A percentile compares a stretch with the other conserved stretches of the same genome.
These are phyloP conservation scores for Scytalopus superciliaris DNA, from an alignment of 2,113 vertebrate species.

Conservation along the genomic window DNA sequence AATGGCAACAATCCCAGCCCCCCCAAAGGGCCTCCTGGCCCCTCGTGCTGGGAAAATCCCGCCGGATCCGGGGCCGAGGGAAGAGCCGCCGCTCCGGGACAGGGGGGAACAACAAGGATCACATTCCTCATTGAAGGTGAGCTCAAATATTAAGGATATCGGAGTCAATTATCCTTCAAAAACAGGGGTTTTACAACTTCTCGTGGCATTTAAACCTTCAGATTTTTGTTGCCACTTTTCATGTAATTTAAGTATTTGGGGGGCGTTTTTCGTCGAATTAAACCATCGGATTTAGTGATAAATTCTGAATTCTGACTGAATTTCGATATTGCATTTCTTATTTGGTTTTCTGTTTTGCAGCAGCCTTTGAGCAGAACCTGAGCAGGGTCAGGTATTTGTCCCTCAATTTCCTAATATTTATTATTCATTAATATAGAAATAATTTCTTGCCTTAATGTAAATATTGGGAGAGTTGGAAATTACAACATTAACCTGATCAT, in stretches of 20 bases:
- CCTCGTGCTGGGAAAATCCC: not conserved
- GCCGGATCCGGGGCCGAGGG: accelerated
- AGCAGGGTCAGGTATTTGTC: not conserved
- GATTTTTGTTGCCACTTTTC: not conserved
- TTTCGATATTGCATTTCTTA: too few species aligned
- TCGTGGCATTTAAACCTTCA: not conserved
- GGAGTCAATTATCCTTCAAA: accelerated
- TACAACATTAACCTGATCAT: not conserved
- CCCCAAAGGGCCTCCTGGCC: not conserved
- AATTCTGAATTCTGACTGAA: too few species aligned
- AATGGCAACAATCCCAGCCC: not conserved
- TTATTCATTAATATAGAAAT: not conserved
- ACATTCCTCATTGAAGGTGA: not conserved
- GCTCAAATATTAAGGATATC: not conserved
- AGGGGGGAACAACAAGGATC: not conserved
- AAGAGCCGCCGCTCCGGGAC: not conserved
- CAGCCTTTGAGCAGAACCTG: not conserved
- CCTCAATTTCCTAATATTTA: accelerated
- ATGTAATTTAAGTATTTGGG: not conserved
- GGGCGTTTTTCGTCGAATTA: too few species aligned
- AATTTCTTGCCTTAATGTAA: too few species aligned
- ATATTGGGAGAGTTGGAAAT: not conserved
- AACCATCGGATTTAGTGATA: too few species aligned
- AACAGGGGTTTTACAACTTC: not conserved
- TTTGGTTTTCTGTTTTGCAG: not conserved